A percentile compares a stretch with the other conserved stretches of the same genome.
Conservation (phyloP, 30 jellyfish, hydroid and myxozoan genomes). For the Turritopsis dohrnii region DNA sequence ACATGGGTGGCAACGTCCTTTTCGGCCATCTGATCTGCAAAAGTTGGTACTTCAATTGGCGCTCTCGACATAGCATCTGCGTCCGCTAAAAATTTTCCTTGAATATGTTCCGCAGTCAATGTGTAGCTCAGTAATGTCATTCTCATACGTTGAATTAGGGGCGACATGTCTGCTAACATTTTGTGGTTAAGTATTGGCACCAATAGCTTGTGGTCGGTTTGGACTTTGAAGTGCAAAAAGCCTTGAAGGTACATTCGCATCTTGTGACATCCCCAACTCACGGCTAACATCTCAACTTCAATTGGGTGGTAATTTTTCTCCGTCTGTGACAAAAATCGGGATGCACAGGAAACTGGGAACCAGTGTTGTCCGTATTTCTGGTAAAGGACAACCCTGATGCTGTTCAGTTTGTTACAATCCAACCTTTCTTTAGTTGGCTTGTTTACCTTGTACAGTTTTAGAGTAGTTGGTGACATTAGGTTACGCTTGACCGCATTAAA, state of each 20-base stretch:
- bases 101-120: background rate
- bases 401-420: conserved; percentile 15
- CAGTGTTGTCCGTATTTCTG: no score
- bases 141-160: conserved; percentile 14
- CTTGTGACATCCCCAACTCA: conserved; percentile 6
- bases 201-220: conserved; percentile 42
- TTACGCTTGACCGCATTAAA: conserved; percentile 7
- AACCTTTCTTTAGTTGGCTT: conserved; percentile 6
- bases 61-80: background rate
- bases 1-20: background rate
- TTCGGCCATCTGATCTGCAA: background rate
- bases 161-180: conserved; percentile 19
- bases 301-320: conserved; percentile 2
- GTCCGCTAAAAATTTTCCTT: background rate
- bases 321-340: background rate
- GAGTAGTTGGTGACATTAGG: conserved; percentile 7
- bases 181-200: conserved; percentile 15
- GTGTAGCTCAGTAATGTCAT: background rate
- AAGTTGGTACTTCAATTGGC: background rate
- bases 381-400: no score
- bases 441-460: background rate
- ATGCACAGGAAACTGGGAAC: no score
- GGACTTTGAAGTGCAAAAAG: background rate
- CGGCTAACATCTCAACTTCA: conserved; percentile 21
- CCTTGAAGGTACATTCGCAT: conserved; percentile 22